Base-by-base conservation (phyloP, 2,888 invertebrate species). In the Phasia obesa region DNA sequence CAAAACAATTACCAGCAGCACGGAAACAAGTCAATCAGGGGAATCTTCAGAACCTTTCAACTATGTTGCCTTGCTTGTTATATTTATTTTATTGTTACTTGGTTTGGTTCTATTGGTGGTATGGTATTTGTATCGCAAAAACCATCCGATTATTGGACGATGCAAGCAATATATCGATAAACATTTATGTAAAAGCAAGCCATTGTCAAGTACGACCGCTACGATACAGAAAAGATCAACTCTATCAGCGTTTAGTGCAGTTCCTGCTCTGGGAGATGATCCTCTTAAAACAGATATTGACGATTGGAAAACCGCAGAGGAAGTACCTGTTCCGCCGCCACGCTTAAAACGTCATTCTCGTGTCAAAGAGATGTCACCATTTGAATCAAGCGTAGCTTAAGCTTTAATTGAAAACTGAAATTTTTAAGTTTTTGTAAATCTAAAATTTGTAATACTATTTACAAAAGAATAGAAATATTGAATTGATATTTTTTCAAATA, bases 121-220 rank as follows among this genome's bases (percentile, higher is more conserved):
- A 81, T 92, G 96, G 87, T 96, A 95, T 91, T 92, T 95, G 87
- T 95, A 96, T 91, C 95, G 95, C 89, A 95, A 95, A 92, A 94
- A 95, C 91, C 94, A 95, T 87, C 93, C 93, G 88, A 93, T 93
- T 85, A 93, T 95, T 86, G 27, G n/a, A 21, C 44, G 53, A 2
- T 83, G 65, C 23, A 79, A 75, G 9, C 60, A 59, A 51, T 75
- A 83, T 55, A 15, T 83, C 1, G 75, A 79, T 23, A 64, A 60
- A 7, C 83, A 74, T 23, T 17, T 83, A 7, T 79, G 75, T 27
- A 75, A 70, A 9, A 83, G 71, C 19, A 65, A 83, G 27, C 35
- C 75, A 49, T 5, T 82, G 74, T 51, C 82, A 64, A 75, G 67
- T 81, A 59, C 31, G 1, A 53, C 17, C 17, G 57, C 35, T 0